Evolutionary conservation across 2,113 vertebrate genomes (phyloP), one percentile per base, ranked within the genome.

Genomic region (Brachionichthys hirsutus): DNA sequence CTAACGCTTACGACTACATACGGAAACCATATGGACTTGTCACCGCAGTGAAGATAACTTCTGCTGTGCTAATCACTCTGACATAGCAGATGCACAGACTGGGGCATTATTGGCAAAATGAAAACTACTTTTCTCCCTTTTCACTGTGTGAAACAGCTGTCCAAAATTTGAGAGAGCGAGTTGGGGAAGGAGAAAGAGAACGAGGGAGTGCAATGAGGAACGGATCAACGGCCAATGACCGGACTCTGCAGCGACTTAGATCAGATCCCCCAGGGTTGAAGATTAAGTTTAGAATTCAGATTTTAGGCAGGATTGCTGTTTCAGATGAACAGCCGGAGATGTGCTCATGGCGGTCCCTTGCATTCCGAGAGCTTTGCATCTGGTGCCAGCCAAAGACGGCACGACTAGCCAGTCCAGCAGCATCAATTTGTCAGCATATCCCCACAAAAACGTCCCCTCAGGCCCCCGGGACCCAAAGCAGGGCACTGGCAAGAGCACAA

Each of bases 281-380:
- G 85, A 88, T 87, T 86, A 82, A 66, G 69, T 60, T 70, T 78
- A 57, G 79, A 60, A 84, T 81, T 80, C 85, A 78, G 80, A 81
- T 87, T 86, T 85, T 63, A 69, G 72, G 70, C 64, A 72, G 82
- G 75, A 87, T 87, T 85, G 83, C 15, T 46, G 56, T 13, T 38
- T 80, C 83, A 69, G 64, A 76, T 64, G 70, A 73, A 78, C 58
- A 43, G 17, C 40, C 52, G 54, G 65, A 30, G 66, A 75, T 58
- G 41, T 13, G 61, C 53, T 63, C 64, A 42, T 5, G 53, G 78
- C 64, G 49, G 58, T 73, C 6, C 24, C 62, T 77, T 85, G 68
- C 78, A 84, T 81, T 89, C 67, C 67, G 63, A 67, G 54, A 60
- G 43, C 17, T 41, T 56, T 40, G 54, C 10, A 19, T 54, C 45